Evolutionary conservation across 2,888 invertebrate genomes (phyloP), one percentile per base, ranked within the genome.

Genomic region (Magallana nippona): DNA sequence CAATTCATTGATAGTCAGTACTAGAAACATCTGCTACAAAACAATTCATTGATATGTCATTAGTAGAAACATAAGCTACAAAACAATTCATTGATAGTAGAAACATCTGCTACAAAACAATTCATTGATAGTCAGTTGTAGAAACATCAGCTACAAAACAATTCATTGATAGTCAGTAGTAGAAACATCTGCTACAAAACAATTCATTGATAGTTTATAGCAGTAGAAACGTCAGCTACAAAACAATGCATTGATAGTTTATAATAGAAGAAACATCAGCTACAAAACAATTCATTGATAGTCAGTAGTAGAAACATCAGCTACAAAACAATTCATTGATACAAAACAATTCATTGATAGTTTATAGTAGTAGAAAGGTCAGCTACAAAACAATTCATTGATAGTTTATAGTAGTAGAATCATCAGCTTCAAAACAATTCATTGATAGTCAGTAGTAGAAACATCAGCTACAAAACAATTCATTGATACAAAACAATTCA

Each of bases 251-350:
- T 44, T 44, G 44, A 44, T 44, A n/a, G n/a, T n/a, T n/a, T n/a
- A n/a, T n/a, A n/a, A n/a, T 86, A 99, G 95, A 84, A 99, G 95
- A 93, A 98, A 97, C 87, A 99, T 95, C 86, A 99, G 95, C 90
- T 95, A 90, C 60, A 92, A 91, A 44, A 44, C 44, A 44, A 5
- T 44, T 44, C 8, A 44, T 44, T 44, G 44, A 44, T 44, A n/a
- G 97, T 97, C 62, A 99, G 96, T 86, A 99, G 95, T 84, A 99
- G 95, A 93, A 98, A 97, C 87, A 99, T 95, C 86, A 99, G 95
- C 90, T 95, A 90, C 60, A 92, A 91, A 44, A 44, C 44, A 44
- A 5, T 44, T 44, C 8, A 44, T 44, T 44, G 44, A 44, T 44
- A n/a, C n/a, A n/a, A n/a, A n/a, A n/a, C n/a, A n/a, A n/a, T n/a